Percentiles rank a stretch among this genome's conserved stretches.
phyloP scores from a whole-genome alignment of 2,888 invertebrate genomes.

The Stenchaetothrips biformis region DNA sequence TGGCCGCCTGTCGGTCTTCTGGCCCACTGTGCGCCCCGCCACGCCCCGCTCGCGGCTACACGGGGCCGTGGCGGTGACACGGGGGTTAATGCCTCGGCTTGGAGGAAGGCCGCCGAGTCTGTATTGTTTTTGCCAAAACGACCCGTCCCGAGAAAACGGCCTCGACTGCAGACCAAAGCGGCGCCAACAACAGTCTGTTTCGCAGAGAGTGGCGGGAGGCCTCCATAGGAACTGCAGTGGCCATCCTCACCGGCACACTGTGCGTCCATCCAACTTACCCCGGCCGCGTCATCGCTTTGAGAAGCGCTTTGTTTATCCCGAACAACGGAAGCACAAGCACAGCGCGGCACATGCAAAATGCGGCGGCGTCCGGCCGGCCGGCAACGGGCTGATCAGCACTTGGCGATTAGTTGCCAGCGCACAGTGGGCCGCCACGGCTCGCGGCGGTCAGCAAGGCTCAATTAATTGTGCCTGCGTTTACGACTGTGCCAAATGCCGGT shows the following conservation, averaged over 20 bases:
- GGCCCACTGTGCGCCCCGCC: background rate
- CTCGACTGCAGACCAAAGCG: no score
- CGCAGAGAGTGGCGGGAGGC: no score
- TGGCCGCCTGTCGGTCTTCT: no score
- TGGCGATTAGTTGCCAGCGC: background rate
- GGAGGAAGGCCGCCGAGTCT: background rate
- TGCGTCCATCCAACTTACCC: background rate
- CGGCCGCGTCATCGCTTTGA: background rate
- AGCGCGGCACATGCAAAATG: background rate
- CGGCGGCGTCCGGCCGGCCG: background rate
- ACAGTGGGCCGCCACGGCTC: background rate
- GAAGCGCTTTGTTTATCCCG: background rate
- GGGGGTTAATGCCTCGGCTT: background rate
- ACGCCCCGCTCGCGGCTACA: background rate
- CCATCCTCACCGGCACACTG: background rate
- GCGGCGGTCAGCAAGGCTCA: no score
- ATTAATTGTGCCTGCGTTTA: no score
- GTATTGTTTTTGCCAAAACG: no score
- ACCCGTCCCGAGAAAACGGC: no score
- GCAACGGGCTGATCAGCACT: background rate
- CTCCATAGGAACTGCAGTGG: no score
- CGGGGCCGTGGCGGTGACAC: background rate
- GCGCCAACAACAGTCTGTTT: no score
- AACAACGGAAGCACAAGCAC: background rate
- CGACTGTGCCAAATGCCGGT: no score